Conservation (phyloP, 1,140 invertebrate genomes). For the Zaprionus capensis region DNA sequence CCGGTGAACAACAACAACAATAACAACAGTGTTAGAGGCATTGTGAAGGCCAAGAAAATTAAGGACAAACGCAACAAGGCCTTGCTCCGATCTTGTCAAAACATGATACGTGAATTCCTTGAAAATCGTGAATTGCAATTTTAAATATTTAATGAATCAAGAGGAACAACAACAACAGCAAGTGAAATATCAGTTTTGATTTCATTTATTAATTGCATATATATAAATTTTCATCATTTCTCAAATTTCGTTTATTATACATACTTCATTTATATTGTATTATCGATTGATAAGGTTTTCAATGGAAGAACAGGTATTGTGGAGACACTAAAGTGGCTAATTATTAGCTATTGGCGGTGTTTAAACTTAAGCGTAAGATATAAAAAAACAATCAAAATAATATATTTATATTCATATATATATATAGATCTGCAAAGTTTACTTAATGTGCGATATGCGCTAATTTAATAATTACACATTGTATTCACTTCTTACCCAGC, state of each 20-base stretch:
- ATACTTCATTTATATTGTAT: constrained; percentile 45
- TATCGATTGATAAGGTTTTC: constrained; percentile 65
- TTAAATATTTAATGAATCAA: background rate
- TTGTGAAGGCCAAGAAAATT: constrained; percentile 48
- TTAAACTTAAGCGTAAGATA: constrained; percentile 71
- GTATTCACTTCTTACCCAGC: constrained; percentile 6
- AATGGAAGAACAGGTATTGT: constrained; percentile 81
- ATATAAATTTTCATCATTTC: constrained; percentile 73
- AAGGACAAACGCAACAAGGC: constrained; percentile 44
- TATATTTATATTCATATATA: constrained; percentile 15
- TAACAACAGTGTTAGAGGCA: background rate
- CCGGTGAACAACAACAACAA: background rate
- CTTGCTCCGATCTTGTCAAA: constrained; percentile 61
- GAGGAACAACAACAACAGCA: background rate
- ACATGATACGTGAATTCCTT: constrained; percentile 71
- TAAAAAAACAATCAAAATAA: constrained; percentile 67
- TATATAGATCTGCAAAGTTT: constrained; percentile 23
- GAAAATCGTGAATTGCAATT: constrained; percentile 53
- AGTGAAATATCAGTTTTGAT: constrained; percentile 48
- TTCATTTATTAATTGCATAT: constrained; percentile 79
- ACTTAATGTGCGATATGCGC: constrained; percentile 56
- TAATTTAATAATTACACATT: constrained; percentile 54
- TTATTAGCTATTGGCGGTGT: constrained; percentile 82
- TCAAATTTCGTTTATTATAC: constrained; percentile 44
- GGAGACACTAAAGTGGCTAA: constrained; percentile 80